Percentiles rank a stretch among this genome's conserved stretches.
Evolutionary conservation across 1,140 invertebrate species (phyloP).

Genomic region (Drosophila pruinosa): DNA sequence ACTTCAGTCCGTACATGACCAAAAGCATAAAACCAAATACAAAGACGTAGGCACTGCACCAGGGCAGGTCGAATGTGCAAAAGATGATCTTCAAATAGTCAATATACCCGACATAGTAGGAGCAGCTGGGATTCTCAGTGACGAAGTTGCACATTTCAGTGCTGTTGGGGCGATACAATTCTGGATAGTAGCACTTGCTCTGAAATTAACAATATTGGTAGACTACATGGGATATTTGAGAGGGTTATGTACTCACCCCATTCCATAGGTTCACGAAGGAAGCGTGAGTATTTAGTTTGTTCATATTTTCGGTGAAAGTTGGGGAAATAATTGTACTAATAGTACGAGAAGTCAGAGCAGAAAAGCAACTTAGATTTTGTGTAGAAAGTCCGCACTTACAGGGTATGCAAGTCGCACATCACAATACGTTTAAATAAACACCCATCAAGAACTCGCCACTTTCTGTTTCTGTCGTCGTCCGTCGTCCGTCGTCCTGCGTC

Average conservation of each 20-base stretch:
- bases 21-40: neutral
- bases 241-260: too few relatives aligned
- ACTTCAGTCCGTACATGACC: neutral
- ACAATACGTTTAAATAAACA: neutral
- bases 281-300: too few relatives aligned
- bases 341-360: too few relatives aligned
- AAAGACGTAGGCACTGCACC: neutral
- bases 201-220: neutral
- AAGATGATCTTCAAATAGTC: slow-evolving; percentile 38
- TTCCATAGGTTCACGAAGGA: neutral
- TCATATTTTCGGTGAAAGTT: too few relatives aligned
- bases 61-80: neutral
- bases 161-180: neutral
- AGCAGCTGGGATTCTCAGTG: neutral
- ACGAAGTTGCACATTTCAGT: slow-evolving; percentile 18
- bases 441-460: neutral
- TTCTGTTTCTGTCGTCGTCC: neutral
- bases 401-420: neutral
- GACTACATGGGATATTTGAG: too few relatives aligned
- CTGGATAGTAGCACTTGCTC: neutral
- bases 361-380: too few relatives aligned
- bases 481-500: neutral
- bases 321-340: too few relatives aligned
- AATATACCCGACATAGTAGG: slow-evolving; percentile 9
- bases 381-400: too few relatives aligned